Percentiles rank a stretch among this genome's conserved stretches.
phyloP scores from a whole-genome alignment of 35 echinoderm and acorn worm genomes.

The Ptychodera flava region DNA sequence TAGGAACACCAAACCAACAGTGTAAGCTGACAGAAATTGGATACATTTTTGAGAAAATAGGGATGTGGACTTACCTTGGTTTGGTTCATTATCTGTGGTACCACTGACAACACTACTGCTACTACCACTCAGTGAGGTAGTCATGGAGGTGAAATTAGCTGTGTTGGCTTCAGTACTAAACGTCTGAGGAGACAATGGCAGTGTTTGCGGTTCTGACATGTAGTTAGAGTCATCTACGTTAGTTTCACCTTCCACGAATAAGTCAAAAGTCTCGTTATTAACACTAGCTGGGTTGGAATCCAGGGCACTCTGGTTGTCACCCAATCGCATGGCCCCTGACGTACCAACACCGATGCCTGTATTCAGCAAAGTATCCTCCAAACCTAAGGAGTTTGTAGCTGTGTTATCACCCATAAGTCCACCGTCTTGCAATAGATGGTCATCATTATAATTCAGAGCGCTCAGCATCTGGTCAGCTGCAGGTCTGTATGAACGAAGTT shows the following conservation, averaged over 20 bases:
- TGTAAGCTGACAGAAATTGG: too few relatives aligned
- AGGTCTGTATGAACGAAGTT: constrained; percentile 6
- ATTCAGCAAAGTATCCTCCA: constrained; percentile 9
- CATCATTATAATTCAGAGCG: constrained; percentile 16
- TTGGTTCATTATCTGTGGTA: background rate
- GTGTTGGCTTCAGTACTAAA: constrained; percentile 6
- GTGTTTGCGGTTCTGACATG: constrained; percentile 1
- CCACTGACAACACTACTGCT: background rate
- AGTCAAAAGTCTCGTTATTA: constrained; percentile 8
- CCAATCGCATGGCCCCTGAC: background rate
- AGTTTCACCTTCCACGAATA: constrained; percentile 3
- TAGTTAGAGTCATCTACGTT: constrained; percentile 17
- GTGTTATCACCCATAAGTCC: constrained; percentile 1
- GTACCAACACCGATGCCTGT: background rate
- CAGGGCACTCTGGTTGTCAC: background rate
- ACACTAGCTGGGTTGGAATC: constrained; percentile 23
- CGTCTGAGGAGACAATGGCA: constrained; percentile 13
- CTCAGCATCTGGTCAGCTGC: constrained; percentile 20
- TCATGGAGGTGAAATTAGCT: constrained; percentile 9
- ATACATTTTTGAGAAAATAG: too few relatives aligned
- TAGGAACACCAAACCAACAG: too few relatives aligned
- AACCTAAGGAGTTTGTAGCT: background rate
- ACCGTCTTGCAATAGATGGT: constrained; percentile 6
- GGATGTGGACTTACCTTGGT: background rate
- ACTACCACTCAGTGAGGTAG: background rate